Percentiles rank a stretch among this genome's conserved stretches.
Conservation (phyloP, 1,140 invertebrate genomes). For the Trichonephila clavipes region DNA sequence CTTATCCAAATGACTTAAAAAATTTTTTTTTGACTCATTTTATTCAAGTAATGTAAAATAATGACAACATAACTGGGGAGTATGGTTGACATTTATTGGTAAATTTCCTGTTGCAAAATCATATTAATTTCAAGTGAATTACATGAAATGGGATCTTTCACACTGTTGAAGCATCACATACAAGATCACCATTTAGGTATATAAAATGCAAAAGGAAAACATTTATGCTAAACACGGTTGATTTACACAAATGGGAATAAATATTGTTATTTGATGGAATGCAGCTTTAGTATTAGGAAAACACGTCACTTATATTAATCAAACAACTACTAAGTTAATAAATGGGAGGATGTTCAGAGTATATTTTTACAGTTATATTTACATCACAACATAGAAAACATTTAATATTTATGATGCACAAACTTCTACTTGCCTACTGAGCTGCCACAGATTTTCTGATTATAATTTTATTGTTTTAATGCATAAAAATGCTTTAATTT, state of each 20-base stretch:
- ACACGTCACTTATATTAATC: background rate
- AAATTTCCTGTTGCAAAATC: conserved; percentile 13
- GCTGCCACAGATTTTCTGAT: conserved; percentile 39
- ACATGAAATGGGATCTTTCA: conserved; percentile 11
- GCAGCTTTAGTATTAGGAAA: background rate
- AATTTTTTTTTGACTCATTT: no score
- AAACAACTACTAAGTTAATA: background rate
- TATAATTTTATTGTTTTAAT: background rate
- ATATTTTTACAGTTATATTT: conserved; percentile 37
- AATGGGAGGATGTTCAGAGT: conserved; percentile 5
- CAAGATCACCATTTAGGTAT: background rate
- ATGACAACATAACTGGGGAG: background rate
- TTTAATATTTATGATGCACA: conserved; percentile 11
- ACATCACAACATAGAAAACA: conserved; percentile 56
- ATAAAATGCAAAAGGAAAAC: conserved; percentile 7
- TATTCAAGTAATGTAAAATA: no score
- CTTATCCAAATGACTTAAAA: no score
- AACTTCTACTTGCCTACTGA: conserved; percentile 13
- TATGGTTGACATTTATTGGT: conserved; percentile 20
- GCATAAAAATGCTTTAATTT: background rate
- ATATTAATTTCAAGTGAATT: conserved; percentile 6
- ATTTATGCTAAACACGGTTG: conserved; percentile 18
- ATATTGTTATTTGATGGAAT: background rate
- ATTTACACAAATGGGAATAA: background rate
- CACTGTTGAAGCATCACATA: background rate